Conservation (phyloP, 2,888 invertebrate species). For the Eilema griseolum region DNA sequence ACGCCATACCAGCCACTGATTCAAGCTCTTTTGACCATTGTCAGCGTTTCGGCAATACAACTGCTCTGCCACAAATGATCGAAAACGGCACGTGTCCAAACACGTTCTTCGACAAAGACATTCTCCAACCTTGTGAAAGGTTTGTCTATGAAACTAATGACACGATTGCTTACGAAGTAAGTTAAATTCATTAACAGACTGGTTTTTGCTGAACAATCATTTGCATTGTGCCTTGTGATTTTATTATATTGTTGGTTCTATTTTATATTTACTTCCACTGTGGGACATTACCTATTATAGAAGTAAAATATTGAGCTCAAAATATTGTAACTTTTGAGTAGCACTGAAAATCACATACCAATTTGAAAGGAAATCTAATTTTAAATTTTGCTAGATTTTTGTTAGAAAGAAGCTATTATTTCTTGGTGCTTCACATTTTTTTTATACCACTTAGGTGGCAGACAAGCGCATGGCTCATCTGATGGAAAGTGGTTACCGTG, state of each 20-base stretch:
- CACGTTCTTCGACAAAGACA: conserved; percentile 57
- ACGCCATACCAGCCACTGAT: conserved; percentile 38
- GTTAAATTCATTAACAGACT: conserved; percentile 37
- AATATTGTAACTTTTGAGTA: no score
- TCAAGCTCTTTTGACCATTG: conserved; percentile 75
- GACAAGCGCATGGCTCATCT: no score
- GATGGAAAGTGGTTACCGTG: no score
- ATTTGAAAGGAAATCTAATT: no score
- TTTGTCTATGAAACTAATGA: conserved; percentile 71
- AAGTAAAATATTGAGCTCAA: no score
- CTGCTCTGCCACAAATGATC: conserved; percentile 18
- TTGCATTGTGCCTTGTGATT: no score
- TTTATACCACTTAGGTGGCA: no score
- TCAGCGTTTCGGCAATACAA: conserved; percentile 67
- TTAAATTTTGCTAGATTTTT: no score
- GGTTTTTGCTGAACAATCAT: neutral
- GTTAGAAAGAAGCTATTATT: no score
- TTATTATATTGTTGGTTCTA: neutral
- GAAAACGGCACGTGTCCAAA: conserved; percentile 62
- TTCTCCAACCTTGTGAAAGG: conserved; percentile 58
- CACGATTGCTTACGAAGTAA: conserved; percentile 76
- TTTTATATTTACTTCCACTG: neutral
- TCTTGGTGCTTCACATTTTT: no score
- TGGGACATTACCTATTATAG: no score
- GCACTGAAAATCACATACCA: no score